Evolutionary conservation across 2,888 invertebrate species (phyloP).

Genomic region (Ganaspis brasiliensis): DNA sequence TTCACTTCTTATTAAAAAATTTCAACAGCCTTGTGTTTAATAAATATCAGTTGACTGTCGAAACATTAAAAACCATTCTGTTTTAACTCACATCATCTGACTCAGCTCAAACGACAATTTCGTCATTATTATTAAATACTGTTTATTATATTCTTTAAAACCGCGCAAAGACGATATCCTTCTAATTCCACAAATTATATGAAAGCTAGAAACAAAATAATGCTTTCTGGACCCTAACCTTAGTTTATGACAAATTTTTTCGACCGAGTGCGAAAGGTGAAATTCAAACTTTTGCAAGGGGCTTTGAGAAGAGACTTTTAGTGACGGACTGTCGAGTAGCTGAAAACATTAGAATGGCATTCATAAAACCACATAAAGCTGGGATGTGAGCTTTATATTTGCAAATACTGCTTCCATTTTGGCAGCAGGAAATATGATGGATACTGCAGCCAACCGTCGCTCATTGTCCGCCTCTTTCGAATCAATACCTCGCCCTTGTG

Average conservation of each 20-base stretch:
- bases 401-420: constrained; percentile 46
- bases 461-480: constrained; percentile 68
- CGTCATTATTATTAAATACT: no score
- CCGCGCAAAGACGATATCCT: no score
- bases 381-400: constrained; percentile 15
- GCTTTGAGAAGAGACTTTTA: background rate
- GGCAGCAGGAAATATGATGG: constrained; percentile 67
- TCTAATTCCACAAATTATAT: no score
- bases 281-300: constrained; percentile 3
- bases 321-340: background rate
- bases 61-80: no score
- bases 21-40: no score
- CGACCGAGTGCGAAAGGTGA: constrained; percentile 5
- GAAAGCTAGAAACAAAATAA: no score
- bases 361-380: background rate
- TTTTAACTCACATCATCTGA: no score
- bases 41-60: no score
- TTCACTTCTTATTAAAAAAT: no score
- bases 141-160: no score
- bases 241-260: constrained; percentile 5
- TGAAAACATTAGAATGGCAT: constrained; percentile 33
- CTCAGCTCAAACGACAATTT: no score
- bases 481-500: constrained; percentile 68
- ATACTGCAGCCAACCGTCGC: constrained; percentile 64
- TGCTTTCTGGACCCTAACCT: no score